Base-by-base conservation (phyloP, 2,797 vertebrate genomes). In the Glossophaga mutica region DNA sequence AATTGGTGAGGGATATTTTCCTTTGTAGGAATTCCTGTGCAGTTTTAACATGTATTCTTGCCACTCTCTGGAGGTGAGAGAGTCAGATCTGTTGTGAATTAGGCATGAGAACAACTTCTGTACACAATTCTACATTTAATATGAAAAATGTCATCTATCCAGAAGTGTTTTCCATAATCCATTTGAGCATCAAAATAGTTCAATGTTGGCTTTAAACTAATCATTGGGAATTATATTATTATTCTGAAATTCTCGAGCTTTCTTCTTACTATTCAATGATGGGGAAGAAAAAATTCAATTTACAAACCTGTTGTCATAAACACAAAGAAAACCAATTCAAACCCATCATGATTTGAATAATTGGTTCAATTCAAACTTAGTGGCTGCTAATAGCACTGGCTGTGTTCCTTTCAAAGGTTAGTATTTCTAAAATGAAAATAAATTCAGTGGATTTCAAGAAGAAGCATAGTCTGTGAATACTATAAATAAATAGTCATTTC, bases 351-450 rank as follows among this genome's bases (percentile, higher is more conserved):
- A 90, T 93, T 94, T 92, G 90, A 94, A 85, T 92, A 96, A 94
- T 89, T 97, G 86, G 48, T 94, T 94, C 78, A 73, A 32, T 76
- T 96, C 81, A 94, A 89, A 88, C 12, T 39, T 68, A 84, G 42
- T 73, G 46, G 24, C 44, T 95, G 55, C 21, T 94, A 92, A 97
- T 81, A 92, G 73, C 50, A 67, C 78, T 81, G 46, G 57, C 42
- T 94, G 37, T 85, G 71, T 93, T 93, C 83, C 52, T 67, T 90
- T 94, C 82, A 90, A 95, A 94, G 5, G 34, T 73, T 94, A 73
- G 77, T 96, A 12, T 67, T 97, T 81, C 77, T 86, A 86, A 96
- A 92, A 91, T 79, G 73, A 92, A 94, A 96, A 94, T 39, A 74
- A 93, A 94, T 94, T 77, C 32, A 22, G 2, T 67, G 44, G 34